Conservation (phyloP, 2,888 invertebrate species). For the Augochlorella aurata region DNA sequence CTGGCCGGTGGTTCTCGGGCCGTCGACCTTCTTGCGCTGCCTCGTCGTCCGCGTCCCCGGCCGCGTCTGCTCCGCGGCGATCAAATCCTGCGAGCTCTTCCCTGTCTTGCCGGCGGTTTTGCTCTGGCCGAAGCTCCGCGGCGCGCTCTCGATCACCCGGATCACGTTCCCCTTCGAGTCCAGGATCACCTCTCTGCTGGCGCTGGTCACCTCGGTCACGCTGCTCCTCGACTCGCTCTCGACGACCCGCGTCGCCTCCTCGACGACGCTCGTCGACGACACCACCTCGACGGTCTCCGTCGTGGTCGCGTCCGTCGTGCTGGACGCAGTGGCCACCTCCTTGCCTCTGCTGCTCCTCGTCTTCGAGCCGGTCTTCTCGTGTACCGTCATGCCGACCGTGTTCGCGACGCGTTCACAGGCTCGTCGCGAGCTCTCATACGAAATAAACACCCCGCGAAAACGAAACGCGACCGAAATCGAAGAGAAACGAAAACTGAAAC, state of each 20-base stretch:
- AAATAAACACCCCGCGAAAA: not conserved
- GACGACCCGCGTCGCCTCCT: conserved; percentile 70
- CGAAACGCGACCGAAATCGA: not conserved
- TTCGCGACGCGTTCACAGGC: conserved; percentile 17
- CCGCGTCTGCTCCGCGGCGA: conserved; percentile 68
- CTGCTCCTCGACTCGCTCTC: conserved; percentile 73
- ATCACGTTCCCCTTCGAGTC: conserved; percentile 77
- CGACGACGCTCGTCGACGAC: conserved; percentile 73
- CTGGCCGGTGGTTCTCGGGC: conserved; percentile 5
- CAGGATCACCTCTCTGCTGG: conserved; percentile 74
- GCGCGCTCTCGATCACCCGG: conserved; percentile 70
- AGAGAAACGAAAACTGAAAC: not conserved
- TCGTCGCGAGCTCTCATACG: conserved; percentile 25
- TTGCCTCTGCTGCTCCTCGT: conserved; percentile 46
- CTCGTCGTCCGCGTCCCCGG: conserved; percentile 53
- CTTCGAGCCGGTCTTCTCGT: conserved; percentile 60
- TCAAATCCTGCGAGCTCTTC: conserved; percentile 70
- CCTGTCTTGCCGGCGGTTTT: conserved; percentile 56
- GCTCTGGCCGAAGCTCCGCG: conserved; percentile 59
- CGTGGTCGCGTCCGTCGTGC: conserved; percentile 55
- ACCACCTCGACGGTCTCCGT: conserved; percentile 65
- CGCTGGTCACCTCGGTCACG: conserved; percentile 72
- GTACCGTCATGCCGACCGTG: conserved; percentile 62
- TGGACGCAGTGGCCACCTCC: conserved; percentile 59
- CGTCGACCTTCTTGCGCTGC: conserved; percentile 37